Conservation (phyloP, 2,888 invertebrate genomes). For the Malachius bipustulatus region DNA sequence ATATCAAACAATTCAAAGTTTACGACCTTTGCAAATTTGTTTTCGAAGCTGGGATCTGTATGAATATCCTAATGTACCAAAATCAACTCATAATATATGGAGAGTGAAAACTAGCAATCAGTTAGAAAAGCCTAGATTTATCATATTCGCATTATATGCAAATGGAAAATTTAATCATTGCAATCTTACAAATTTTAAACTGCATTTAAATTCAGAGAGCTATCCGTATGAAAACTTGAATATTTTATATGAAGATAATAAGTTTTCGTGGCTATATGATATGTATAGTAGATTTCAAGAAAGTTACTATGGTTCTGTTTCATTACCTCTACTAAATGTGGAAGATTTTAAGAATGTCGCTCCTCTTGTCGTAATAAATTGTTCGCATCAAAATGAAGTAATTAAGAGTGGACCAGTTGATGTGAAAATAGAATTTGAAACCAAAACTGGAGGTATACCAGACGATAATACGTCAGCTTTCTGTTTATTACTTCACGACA, state of each 20-base stretch:
- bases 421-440: constrained; percentile 24
- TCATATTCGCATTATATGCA: constrained; percentile 31
- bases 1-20: constrained; percentile 13
- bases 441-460: constrained; percentile 17
- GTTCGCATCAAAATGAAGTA: constrained; percentile 22
- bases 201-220: constrained; percentile 28
- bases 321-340: constrained; percentile 20
- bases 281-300: constrained; percentile 23
- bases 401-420: constrained; percentile 22
- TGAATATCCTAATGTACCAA: constrained; percentile 29
- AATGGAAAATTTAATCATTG: constrained; percentile 22
- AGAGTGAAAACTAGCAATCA: constrained; percentile 23
- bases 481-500: constrained; percentile 21
- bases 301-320: constrained; percentile 27
- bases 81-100: constrained; percentile 26
- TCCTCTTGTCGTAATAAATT: constrained; percentile 23
- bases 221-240: constrained; percentile 30
- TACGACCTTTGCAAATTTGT: constrained; percentile 13
- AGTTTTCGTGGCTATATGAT: constrained; percentile 20
- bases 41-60: constrained; percentile 32
- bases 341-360: constrained; percentile 19
- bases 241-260: constrained; percentile 20
- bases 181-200: constrained; percentile 26
- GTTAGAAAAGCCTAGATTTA: constrained; percentile 31
- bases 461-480: constrained; percentile 22